Evolutionary conservation across 2,888 invertebrate genomes (phyloP), one percentile per base, ranked within the genome.

Genomic region (Drosophila mimica): DNA sequence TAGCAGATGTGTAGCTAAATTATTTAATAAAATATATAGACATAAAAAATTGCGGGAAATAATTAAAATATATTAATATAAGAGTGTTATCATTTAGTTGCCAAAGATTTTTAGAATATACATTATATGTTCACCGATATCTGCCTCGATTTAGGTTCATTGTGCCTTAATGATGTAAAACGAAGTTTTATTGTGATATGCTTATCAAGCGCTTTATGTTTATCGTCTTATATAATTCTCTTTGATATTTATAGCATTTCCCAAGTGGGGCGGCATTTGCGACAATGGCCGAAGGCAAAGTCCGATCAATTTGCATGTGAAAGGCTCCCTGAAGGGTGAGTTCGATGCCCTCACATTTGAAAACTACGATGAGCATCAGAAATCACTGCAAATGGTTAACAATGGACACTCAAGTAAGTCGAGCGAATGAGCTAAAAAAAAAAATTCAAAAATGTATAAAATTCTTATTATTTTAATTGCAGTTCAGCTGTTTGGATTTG

Each of bases 231-330:
- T 17, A 36, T 17, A 17, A 13, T 17, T 31, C n/a, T 36, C 1
- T 17, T 74, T 20, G 6, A 11, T 49, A 40, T 34, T 70, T 77
- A n/a, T 62, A 93, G 93, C 83, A 13, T 93, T 93, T 79, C 91
- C 92, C 1, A 81, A 94, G 62, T 96, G 96, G 96, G 94, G 95
- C 6, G 95, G 95, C 15, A 88, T 94, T n/a, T 96, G 96, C 84
- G 92, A 91, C 30, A 92, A 85, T 0, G 97, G 97, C 1, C 91
- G 90, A 43, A 92, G 93, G 46, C 97, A 97, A 92, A 97, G 97
- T 0, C 97, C 97, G 0, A 96, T 97, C 81, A 95, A 97, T 92
- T 95, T 97, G 59, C 93, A 94, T 78, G 93, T 94, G 9, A 93
- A 94, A 9, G 93, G 94, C 3, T 94, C 95, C 0, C 82, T 94